Evolutionary conservation across 1,140 invertebrate genomes (phyloP), one percentile per base, ranked within the genome.

Genomic region (Eupristina koningsbergeri): DNA sequence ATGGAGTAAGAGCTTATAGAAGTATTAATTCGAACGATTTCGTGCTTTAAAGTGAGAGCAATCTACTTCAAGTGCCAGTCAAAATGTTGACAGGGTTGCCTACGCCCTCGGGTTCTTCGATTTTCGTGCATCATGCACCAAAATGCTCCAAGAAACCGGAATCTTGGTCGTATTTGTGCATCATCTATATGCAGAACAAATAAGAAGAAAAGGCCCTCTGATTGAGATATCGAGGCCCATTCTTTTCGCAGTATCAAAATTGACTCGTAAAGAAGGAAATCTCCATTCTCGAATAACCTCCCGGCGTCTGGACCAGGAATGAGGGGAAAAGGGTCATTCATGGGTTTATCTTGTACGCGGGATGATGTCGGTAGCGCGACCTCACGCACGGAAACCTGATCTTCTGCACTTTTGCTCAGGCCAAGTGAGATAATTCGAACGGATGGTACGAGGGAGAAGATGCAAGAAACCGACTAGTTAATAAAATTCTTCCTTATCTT

Each of bases 211-310:
- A 41, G 26, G 1, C 45, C 13, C 19, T 50, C 41, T n/a, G 64
- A 83, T 83, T 83, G 67, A 83, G 81, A 83, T 83, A 78, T 83
- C 75, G 67, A 39, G n/a, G n/a, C 47, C 19, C 45, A 29, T 71
- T 80, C 47, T 47, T 53, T 47, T 64, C 29, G n/a, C 50, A 63
- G 19, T 47, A 36, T 36, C 47, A 64, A 63, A 80, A 84, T 80
- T 74, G 64, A 78, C 64, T 83, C 64, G 58, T 80, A 29, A 81
- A 74, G 80, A 81, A 75, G 47, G 80, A 81, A 81, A 81, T 80
- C 76, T 84, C 67, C 76, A 80, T 78, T 83, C 34, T 78, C 64
- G 58, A 75, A 45, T 31, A 50, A 79, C 53, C 50, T 29, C 3
- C 26, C 53, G 19, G 53, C 22, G 19, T 22, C 53, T 58, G 2